These are phyloP conservation scores for Poecilia wingei DNA, from an alignment of 2,797 vertebrate genomes.

Conservation along the genomic window DNA sequence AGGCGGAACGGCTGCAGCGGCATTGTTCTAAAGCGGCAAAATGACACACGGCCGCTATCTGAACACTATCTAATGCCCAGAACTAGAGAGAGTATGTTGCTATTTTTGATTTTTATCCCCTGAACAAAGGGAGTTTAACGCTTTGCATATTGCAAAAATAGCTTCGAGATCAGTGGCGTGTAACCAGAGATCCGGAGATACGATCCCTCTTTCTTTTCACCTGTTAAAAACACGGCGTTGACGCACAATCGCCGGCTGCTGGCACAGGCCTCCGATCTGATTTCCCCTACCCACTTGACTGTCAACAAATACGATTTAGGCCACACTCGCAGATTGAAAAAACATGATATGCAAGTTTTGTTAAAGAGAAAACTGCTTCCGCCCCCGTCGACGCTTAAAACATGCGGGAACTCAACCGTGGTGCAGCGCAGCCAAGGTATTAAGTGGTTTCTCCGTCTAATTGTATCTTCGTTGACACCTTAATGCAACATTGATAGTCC, in stretches of 20 bases:
- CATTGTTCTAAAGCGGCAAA: conserved; percentile 40
- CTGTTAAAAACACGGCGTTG: conserved; percentile 69
- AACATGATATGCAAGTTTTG: conserved; percentile 22
- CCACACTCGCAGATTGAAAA: conserved; percentile 16
- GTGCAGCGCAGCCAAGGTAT: conserved; percentile 59
- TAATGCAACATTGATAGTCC: conserved; percentile 12
- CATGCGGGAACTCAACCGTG: conserved; percentile 49
- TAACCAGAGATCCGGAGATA: conserved; percentile 69
- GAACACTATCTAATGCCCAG: conserved; percentile 41
- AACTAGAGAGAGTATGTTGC: conserved; percentile 75
- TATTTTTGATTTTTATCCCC: conserved; percentile 68
- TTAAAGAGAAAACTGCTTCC: conserved; percentile 7
- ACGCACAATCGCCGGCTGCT: conserved; percentile 44
- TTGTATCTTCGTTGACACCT: conserved; percentile 10
- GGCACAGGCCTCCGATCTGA: conserved; percentile 52
- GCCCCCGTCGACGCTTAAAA: conserved; percentile 31
- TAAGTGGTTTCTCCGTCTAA: conserved; percentile 35
- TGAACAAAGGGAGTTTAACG: conserved; percentile 59
- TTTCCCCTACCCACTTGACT: conserved; percentile 53
- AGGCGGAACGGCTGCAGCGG: conserved; percentile 36
- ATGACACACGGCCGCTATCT: conserved; percentile 28
- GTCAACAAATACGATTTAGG: conserved; percentile 45
- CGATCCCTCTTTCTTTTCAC: conserved; percentile 66
- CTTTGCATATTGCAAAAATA: conserved; percentile 79
- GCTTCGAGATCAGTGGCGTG: conserved; percentile 65